phyloP scores from a whole-genome alignment of 1,140 invertebrate genomes.

The Palaemon carinicauda region DNA sequence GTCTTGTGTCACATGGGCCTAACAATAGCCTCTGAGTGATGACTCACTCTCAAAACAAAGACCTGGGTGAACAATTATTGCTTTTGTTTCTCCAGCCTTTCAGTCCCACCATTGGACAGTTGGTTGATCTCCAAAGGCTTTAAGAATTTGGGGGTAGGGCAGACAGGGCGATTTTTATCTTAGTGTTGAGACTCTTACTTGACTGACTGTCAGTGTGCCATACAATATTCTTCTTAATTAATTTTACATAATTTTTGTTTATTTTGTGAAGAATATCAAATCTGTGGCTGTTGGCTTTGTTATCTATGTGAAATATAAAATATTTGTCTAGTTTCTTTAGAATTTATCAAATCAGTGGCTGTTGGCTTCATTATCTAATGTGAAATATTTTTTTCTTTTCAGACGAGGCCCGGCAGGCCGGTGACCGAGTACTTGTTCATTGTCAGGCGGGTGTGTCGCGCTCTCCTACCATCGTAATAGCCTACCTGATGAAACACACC shows the following conservation, averaged over 20 bases:
- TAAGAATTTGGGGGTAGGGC: no score
- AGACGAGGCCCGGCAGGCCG: constrained; percentile 84
- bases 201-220: neutral
- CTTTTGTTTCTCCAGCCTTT: constrained; percentile 6
- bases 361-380: neutral
- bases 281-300: neutral
- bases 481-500: constrained; percentile 92
- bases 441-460: constrained; percentile 95
- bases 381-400: constrained; percentile 67
- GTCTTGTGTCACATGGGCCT: constrained; percentile 10
- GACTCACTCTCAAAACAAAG: constrained; percentile 39
- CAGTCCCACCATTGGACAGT: neutral
- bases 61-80: constrained; percentile 34
- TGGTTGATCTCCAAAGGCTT: neutral
- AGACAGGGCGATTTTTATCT: neutral
- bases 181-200: neutral
- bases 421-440: constrained; percentile 86
- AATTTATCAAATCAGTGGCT: neutral
- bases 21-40: constrained; percentile 24
- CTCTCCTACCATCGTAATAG: constrained; percentile 93
- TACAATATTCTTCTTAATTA: no score
- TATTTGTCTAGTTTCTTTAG: no score
- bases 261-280: neutral
- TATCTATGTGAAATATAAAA: neutral
- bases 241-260: neutral